Conservation (phyloP, 2,888 invertebrate genomes). For the Melitaea athalia region DNA sequence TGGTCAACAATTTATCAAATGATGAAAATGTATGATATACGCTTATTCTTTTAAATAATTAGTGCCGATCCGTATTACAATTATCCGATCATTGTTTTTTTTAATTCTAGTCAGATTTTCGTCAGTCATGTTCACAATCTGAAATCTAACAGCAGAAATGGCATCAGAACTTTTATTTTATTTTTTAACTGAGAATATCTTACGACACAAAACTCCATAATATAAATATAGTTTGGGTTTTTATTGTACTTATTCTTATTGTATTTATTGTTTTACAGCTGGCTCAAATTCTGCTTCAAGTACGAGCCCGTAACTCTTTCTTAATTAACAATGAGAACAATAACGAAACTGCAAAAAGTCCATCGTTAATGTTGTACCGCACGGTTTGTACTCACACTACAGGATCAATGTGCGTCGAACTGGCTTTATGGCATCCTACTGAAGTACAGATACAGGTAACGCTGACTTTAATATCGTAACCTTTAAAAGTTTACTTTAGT, state of each 20-base stretch:
- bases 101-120: too few relatives aligned
- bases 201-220: too few relatives aligned
- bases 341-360: background rate
- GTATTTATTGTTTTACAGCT: constrained; percentile 38
- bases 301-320: constrained; percentile 44
- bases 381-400: constrained; percentile 42
- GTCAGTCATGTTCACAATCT: too few relatives aligned
- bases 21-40: constrained; percentile 41
- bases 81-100: too few relatives aligned
- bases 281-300: constrained; percentile 41
- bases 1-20: constrained; percentile 42
- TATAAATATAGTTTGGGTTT: too few relatives aligned
- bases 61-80: too few relatives aligned
- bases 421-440: constrained; percentile 47
- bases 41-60: background rate
- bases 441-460: constrained; percentile 16
- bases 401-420: constrained; percentile 38
- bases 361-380: constrained; percentile 41
- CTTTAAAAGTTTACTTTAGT: too few relatives aligned
- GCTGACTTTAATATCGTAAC: too few relatives aligned
- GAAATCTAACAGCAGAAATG: too few relatives aligned
- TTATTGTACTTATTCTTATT: too few relatives aligned
- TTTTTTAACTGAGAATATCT: too few relatives aligned
- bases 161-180: too few relatives aligned
- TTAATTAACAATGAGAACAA: constrained; percentile 43